Evolutionary conservation across 2,888 invertebrate species (phyloP).

Genomic region (Drosophila cyrtoloma): DNA sequence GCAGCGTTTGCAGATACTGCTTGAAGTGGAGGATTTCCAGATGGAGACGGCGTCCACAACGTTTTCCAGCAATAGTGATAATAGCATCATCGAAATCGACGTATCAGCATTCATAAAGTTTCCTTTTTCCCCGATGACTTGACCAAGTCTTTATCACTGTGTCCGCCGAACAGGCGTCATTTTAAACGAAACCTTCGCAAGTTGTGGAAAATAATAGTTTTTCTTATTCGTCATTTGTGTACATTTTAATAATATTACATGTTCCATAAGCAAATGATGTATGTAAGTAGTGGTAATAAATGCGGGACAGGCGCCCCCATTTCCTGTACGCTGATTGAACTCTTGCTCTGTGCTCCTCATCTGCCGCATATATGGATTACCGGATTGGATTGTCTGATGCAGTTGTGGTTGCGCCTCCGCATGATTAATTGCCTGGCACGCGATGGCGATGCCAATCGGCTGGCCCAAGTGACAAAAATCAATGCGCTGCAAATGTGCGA

Average conservation of each 20-base stretch:
- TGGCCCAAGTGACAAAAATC: conserved; percentile 75
- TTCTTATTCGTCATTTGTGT: not conserved
- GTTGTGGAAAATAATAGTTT: not conserved
- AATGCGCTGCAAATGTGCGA: conserved; percentile 75
- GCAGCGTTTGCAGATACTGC: too few relatives aligned
- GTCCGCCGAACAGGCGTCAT: accelerated
- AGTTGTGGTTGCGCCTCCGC: conserved; percentile 23
- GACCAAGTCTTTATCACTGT: not conserved
- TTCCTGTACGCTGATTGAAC: conserved; percentile 1
- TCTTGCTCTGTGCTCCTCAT: conserved; percentile 8
- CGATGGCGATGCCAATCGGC: conserved; percentile 72
- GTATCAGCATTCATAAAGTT: accelerated
- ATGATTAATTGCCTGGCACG: conserved; percentile 73
- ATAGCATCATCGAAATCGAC: too few relatives aligned
- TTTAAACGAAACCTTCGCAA: not conserved
- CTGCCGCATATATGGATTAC: conserved; percentile 10
- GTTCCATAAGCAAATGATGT: not conserved
- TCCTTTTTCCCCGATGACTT: not conserved
- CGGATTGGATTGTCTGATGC: not conserved
- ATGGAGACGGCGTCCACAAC: too few relatives aligned
- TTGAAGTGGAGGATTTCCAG: not conserved
- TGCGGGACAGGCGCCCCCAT: not conserved
- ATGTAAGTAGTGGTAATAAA: not conserved
- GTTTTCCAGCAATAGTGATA: too few relatives aligned
- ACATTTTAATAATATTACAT: accelerated